phyloP scores from a whole-genome alignment of 2,888 invertebrate species.

The Eristalis pertinax region DNA sequence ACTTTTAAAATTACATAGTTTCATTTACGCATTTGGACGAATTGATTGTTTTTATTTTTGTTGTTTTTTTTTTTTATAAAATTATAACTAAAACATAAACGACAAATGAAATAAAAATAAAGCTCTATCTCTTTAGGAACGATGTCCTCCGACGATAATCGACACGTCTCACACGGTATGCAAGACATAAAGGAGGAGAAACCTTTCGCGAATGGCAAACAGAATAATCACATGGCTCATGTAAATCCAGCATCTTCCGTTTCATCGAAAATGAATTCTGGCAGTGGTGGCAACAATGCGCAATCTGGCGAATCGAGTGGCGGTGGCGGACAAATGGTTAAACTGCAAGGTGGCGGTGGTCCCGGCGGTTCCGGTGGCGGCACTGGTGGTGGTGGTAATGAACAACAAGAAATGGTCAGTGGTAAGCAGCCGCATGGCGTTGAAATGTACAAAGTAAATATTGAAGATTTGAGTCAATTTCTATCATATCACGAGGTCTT shows the following conservation, averaged over 20 bases:
- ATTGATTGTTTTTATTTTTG: neutral
- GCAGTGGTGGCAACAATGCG: slow-evolving; percentile 70
- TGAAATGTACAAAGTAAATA: slow-evolving; percentile 90
- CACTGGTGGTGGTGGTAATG: slow-evolving; percentile 76
- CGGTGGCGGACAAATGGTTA: slow-evolving; percentile 55
- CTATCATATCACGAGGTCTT: slow-evolving; percentile 94
- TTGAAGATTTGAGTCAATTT: slow-evolving; percentile 92
- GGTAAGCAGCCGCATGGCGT: slow-evolving; percentile 83
- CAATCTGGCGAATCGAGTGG: slow-evolving; percentile 57
- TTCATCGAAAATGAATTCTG: slow-evolving; percentile 72
- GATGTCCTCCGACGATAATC: slow-evolving; percentile 67
- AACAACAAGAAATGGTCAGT: slow-evolving; percentile 69
- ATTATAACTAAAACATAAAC: slow-evolving; percentile 6
- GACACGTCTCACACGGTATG: slow-evolving; percentile 69
- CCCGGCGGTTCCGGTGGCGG: slow-evolving; percentile 76
- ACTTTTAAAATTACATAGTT: slow-evolving; percentile 15
- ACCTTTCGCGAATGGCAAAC: slow-evolving; percentile 74
- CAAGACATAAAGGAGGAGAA: slow-evolving; percentile 75
- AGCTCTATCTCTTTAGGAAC: slow-evolving; percentile 64
- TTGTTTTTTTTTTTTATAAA: neutral
- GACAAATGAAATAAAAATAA: slow-evolving; percentile 62
- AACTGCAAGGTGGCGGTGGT: slow-evolving; percentile 70
- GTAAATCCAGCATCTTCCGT: slow-evolving; percentile 65
- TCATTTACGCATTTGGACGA: neutral
- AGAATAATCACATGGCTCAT: slow-evolving; percentile 71